Evolutionary conservation across 2,113 vertebrate species (phyloP), one percentile per base, ranked within the genome.

Genomic region (Otolemur garnettii): DNA sequence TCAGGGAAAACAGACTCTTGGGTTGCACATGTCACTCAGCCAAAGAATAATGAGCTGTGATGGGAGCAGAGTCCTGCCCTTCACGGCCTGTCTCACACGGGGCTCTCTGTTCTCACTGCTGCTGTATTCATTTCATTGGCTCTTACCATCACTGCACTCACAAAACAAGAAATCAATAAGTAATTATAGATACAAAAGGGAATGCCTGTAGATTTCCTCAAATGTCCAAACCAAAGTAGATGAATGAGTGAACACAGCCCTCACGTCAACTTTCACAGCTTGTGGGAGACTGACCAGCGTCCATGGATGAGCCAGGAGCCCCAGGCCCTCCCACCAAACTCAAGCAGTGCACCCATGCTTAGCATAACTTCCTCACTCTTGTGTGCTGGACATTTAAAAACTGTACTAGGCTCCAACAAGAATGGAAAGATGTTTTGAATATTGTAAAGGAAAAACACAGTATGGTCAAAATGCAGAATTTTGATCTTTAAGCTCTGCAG

Each of bases 151-250:
- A 84, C 62, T 22, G 24, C 91, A 87, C 86, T 97, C 71, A 35
- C 93, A 92, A 96, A 98, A 98, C 83, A 95, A 94, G 97, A 98
- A 98, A 98, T 98, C 98, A 96, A 97, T 98, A 98, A 98, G 97
- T 98, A 98, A 98, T 98, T 97, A 97, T 83, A 92, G 96, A 96
- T 93, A 96, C 96, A 97, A 87, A 98, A 97, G 96, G 95, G 86
- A 81, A 86, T 83, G 91, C 97, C 89, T 97, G 86, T 68, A 64
- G 96, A 72, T 93, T 97, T 95, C 94, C 92, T 96, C 82, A 91
- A 78, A 85, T 8, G 74, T 84, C 88, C 79, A 80, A 64, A 62
- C 71, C 95, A 50, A 2, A 5, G 26, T 64, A 1, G 94, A 35
- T 87, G 80, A 81, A 93, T 75, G 18, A 81, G 12, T 0, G 0